Evolutionary conservation across 1,140 invertebrate genomes (phyloP).

Genomic region (Solenopsis invicta): DNA sequence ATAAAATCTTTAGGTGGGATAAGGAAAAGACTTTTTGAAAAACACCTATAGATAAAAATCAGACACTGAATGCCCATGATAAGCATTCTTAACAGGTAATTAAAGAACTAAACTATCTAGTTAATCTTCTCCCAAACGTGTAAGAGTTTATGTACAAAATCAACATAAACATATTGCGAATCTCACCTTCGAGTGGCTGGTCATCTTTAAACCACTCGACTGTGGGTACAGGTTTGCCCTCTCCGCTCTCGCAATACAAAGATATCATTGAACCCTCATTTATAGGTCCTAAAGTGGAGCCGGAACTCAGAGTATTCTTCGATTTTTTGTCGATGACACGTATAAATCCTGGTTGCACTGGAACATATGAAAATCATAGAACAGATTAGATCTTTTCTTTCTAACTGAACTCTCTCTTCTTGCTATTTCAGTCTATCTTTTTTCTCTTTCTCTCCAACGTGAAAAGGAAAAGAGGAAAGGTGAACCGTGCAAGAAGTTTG

Average conservation of each 20-base stretch:
- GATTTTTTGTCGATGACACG: conserved; percentile 88
- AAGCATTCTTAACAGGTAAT: not conserved
- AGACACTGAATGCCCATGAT: no score
- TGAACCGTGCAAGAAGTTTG: no score
- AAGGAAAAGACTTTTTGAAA: no score
- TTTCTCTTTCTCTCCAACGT: no score
- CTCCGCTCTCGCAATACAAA: conserved; percentile 91
- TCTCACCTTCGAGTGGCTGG: conserved; percentile 90
- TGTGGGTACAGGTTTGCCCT: conserved; percentile 92
- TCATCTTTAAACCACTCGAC: conserved; percentile 93
- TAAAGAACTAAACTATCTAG: not conserved
- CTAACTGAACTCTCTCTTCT: no score
- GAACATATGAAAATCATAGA: conserved; percentile 75
- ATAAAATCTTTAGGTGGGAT: no score
- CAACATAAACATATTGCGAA: not conserved
- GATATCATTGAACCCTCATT: conserved; percentile 90
- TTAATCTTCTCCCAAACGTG: not conserved
- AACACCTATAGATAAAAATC: no score
- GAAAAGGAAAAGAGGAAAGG: no score
- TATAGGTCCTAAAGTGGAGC: conserved; percentile 90
- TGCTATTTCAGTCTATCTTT: no score
- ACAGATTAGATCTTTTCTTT: not conserved
- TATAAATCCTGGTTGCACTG: conserved; percentile 91
- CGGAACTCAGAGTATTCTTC: conserved; percentile 87
- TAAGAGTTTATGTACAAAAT: not conserved